Evolutionary conservation across 2,797 vertebrate genomes (phyloP), one percentile per base, ranked within the genome.

Genomic region (Eulemur mongoz): DNA sequence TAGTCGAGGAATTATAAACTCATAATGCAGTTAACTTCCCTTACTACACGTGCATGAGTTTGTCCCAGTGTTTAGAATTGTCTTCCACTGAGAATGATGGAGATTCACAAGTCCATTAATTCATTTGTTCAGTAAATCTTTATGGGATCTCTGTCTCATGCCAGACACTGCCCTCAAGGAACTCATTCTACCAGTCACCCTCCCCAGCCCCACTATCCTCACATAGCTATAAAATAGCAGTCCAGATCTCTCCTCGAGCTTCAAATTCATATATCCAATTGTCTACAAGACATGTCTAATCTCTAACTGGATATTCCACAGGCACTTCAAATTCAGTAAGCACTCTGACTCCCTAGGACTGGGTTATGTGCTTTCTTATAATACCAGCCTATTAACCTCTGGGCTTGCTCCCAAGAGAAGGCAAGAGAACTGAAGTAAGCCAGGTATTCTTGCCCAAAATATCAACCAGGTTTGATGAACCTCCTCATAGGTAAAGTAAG

Each of bases 21-120:
- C 89, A 92, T 72, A 93, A 91, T 75, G n/a, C 12, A 88, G 23
- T 59, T 87, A 96, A 83, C 11, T 83, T 91, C 11, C 63, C 52
- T 88, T 15, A 79, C n/a, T 79, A 69, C 35, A 27, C 23, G 11
- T 61, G 25, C 83, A 18, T 91, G 40, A 86, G 43, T 84, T 70
- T 65, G 32, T 40, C 61, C 45, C 6, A 40, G 18, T 27, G 48
- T 79, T 92, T 72, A 83, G 27, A 72, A 72, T 50, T 40, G 38
- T 17, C 70, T 73, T 67, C 45, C 32, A 15, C 4, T 73, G 38
- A 89, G 13, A 78, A 48, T 63, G 32, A 91, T 79, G 32, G 61
- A 30, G 65, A 72, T 78, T 82, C 43, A 70, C 11, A 17, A 79
- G 67, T 61, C 40, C 30, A 35, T n/a, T 75, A 72, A 50, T 17